Percentiles rank a stretch among this genome's conserved stretches.
phyloP scores from a whole-genome alignment of 35 echinoderm and acorn worm genomes.

The Ptychodera flava region DNA sequence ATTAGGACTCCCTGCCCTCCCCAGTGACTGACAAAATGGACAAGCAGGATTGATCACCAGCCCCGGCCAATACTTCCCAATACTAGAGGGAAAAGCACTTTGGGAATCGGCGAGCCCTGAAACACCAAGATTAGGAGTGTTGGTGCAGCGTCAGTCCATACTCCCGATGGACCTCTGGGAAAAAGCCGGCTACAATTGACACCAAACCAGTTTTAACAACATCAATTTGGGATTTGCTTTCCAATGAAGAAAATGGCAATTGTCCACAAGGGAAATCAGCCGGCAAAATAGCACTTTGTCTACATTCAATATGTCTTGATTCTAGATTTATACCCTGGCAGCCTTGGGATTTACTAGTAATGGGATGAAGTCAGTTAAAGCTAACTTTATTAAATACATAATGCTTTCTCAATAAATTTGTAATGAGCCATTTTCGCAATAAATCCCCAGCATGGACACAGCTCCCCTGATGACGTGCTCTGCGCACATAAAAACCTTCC shows the following conservation, averaged over 20 bases:
- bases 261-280: background rate
- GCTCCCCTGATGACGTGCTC: background rate
- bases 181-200: background rate
- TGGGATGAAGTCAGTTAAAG: background rate
- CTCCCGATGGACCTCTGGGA: background rate
- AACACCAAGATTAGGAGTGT: background rate
- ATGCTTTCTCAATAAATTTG: background rate
- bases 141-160: background rate
- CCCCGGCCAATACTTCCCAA: background rate
- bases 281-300: background rate
- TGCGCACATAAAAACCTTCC: background rate
- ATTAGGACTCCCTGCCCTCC: background rate
- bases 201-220: slow-evolving; percentile 1
- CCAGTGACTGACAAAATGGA: background rate
- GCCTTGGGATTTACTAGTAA: background rate
- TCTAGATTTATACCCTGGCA: background rate
- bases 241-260: slow-evolving; percentile 1
- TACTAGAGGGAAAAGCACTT: background rate
- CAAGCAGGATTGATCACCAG: background rate
- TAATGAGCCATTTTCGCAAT: slow-evolving; percentile 1
- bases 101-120: background rate
- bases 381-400: slow-evolving; percentile 2
- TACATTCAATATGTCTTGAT: slow-evolving; percentile 2
- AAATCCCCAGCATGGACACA: background rate
- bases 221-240: slow-evolving; percentile 1